Percentiles rank a stretch among this genome's conserved stretches.
phyloP scores from a whole-genome alignment of 2,888 invertebrate species.

The Neocrepidodera transversa region DNA sequence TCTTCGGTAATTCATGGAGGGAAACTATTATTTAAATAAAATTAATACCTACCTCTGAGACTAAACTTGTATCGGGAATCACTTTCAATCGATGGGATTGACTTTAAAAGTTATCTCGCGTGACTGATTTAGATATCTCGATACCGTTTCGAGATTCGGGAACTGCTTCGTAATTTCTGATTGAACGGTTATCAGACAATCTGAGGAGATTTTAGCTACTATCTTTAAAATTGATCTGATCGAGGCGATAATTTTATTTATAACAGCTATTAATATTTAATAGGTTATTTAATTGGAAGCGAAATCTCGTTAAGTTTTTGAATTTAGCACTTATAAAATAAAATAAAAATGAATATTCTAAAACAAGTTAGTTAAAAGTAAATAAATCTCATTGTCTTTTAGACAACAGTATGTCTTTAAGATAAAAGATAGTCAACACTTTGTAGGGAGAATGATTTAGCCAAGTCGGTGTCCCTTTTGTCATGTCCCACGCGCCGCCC shows the following conservation, averaged over 20 bases:
- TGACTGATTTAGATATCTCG: slow-evolving; percentile 27
- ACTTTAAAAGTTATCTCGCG: slow-evolving; percentile 14
- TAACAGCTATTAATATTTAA: slow-evolving; percentile 13
- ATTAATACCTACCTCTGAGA: not conserved
- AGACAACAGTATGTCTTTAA: not conserved
- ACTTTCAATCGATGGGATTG: slow-evolving; percentile 14
- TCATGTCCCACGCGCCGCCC: slow-evolving; percentile 24
- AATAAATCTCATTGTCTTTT: not conserved
- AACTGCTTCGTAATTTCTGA: slow-evolving; percentile 17
- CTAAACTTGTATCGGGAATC: not conserved
- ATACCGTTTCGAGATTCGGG: slow-evolving; percentile 19
- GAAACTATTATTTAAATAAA: too few species aligned
- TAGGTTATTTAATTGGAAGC: not conserved
- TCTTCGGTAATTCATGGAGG: too few species aligned
- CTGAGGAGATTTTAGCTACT: slow-evolving; percentile 5
- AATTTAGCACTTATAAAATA: too few species aligned
- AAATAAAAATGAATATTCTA: too few species aligned
- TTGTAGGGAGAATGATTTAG: slow-evolving; percentile 20
- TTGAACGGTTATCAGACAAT: slow-evolving; percentile 16
- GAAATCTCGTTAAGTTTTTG: not conserved
- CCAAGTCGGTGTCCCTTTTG: slow-evolving; percentile 7
- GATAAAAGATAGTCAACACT: slow-evolving; percentile 20
- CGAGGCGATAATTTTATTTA: slow-evolving; percentile 17
- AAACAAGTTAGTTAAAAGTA: not conserved
- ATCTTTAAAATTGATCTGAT: slow-evolving; percentile 14